These are phyloP conservation scores for Chloropsis hardwickii DNA, from an alignment of 2,113 vertebrate species.

Conservation along the genomic window DNA sequence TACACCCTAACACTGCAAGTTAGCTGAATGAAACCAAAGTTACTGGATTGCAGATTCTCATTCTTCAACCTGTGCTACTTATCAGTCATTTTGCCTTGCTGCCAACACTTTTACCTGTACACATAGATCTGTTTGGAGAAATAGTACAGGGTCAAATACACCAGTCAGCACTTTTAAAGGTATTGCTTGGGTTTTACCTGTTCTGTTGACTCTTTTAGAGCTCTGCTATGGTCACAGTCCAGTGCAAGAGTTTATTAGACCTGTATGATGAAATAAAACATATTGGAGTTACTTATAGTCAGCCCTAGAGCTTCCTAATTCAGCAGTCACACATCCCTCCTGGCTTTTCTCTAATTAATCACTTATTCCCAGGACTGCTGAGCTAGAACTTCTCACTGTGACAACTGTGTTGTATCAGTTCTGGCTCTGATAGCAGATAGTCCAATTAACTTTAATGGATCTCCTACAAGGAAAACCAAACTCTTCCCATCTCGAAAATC, in stretches of 20 bases:
- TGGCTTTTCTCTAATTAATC: conserved; percentile 10
- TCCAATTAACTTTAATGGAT: not conserved
- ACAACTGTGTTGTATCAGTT: not conserved
- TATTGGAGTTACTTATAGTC: not conserved
- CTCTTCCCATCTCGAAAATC: not conserved
- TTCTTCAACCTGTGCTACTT: not conserved
- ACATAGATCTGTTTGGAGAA: not conserved
- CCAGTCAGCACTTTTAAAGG: not conserved
- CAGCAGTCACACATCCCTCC: not conserved
- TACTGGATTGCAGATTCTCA: not conserved
- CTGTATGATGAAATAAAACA: not conserved
- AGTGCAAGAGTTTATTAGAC: not conserved
- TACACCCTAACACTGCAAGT: not conserved
- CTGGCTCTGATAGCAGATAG: not conserved
- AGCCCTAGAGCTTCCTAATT: not conserved
- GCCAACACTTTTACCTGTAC: not conserved
- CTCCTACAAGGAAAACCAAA: not conserved
- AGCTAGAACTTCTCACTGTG: not conserved
- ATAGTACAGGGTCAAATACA: not conserved
- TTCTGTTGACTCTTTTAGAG: not conserved
- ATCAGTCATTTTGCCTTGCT: not conserved
- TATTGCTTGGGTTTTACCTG: not conserved
- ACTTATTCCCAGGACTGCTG: conserved; percentile 17
- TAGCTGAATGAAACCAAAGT: not conserved
- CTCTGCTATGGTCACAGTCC: not conserved